A percentile compares a stretch with the other conserved stretches of the same genome.
Evolutionary conservation across 2,113 vertebrate genomes (phyloP).

Genomic region (Esox niger): DNA sequence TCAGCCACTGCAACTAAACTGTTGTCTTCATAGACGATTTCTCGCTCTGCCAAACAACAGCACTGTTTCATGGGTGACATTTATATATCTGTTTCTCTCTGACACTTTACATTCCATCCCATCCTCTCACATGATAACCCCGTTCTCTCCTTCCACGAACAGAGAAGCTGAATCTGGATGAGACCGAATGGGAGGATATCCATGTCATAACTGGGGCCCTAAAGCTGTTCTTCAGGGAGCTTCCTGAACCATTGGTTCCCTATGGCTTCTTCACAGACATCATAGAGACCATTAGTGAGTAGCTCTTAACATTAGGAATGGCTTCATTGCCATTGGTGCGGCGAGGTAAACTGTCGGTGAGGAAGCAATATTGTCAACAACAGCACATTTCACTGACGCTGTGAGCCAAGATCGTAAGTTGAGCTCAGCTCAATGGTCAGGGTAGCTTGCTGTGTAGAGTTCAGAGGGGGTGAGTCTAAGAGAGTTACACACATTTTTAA

Average conservation of each 20-base stretch:
- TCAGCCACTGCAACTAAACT: neutral
- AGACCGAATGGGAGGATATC: slow-evolving; percentile 86
- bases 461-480: too few species aligned
- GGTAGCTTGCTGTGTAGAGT: too few species aligned
- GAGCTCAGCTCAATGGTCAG: too few species aligned
- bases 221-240: slow-evolving; percentile 91
- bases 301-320: neutral
- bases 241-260: slow-evolving; percentile 86
- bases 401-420: too few species aligned
- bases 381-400: too few species aligned
- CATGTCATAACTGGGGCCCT: slow-evolving; percentile 89
- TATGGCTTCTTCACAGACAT: slow-evolving; percentile 74
- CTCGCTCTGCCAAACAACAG: neutral
- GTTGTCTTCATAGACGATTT: neutral
- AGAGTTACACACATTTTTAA: too few species aligned
- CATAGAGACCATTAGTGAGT: slow-evolving; percentile 79
- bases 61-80: neutral
- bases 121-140: neutral
- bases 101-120: neutral
- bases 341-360: too few species aligned
- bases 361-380: too few species aligned
- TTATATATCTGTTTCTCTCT: slow-evolving; percentile 2
- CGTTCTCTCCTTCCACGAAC: slow-evolving; percentile 60
- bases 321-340: neutral
- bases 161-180: slow-evolving; percentile 83